Evolutionary conservation across 2,113 vertebrate species (phyloP), one percentile per base, ranked within the genome.

Genomic region (Pterocles gutturalis): DNA sequence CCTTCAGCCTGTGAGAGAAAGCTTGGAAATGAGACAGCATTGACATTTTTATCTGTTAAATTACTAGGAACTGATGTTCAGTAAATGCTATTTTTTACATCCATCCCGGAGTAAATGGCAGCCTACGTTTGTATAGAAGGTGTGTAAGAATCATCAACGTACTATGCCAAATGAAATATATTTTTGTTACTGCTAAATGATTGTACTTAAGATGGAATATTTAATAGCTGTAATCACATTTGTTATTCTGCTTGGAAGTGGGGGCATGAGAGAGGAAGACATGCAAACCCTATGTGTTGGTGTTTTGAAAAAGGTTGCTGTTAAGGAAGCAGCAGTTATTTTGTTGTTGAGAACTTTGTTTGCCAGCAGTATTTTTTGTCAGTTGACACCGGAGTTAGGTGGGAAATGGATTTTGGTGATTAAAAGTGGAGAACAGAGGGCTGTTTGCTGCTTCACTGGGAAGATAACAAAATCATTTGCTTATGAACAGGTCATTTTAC

Each of bases 401-500:
- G 77, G 72, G 57, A 89, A 90, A 67, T 41, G 58, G 67, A 51
- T 92, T 75, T 78, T 73, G 85, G 80, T 81, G 55, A 93, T 94
- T 33, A 83, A 66, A 77, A 94, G 16, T 25, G 22, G 76, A 67
- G 72, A 90, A 57, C 55, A 83, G 83, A 78, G 78, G 49, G 46
- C 51, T 0, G 0, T 94, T 81, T 71, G 83, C 84, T 94, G 70
- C 90, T 90, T 80, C 53, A 17, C 69, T 81, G 33, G 49, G 73
- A 92, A 91, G 94, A 78, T 64, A 70, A 70, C 36, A 65, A 82
- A 93, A 62, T 84, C 8, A 77, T 87, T 92, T 91, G 33, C 51
- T 93, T 94, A 67, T 2, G 54, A 94, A 28, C 91, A 89, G 45
- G 65, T 95, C 45, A 48, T 93, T 96, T 96, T 95, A 61, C 69